These are phyloP conservation scores for Horisme vitalbata DNA, from an alignment of 2,888 invertebrate genomes.

Conservation along the genomic window DNA sequence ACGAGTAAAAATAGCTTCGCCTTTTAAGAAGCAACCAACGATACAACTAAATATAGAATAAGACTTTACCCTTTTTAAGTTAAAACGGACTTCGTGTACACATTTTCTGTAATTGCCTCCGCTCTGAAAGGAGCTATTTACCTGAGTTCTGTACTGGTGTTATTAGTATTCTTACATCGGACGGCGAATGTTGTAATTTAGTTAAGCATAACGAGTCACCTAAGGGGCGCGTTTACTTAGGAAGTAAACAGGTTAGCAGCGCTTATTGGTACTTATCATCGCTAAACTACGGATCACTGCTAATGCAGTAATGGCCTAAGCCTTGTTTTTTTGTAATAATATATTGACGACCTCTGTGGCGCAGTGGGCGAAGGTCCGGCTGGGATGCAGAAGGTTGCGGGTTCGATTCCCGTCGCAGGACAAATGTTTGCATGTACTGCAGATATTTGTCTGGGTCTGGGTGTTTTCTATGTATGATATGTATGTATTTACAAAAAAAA, in stretches of 20 bases:
- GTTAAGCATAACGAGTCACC: conserved; percentile 59
- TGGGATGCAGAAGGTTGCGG: too few relatives aligned
- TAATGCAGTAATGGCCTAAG: too few relatives aligned
- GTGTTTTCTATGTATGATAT: too few relatives aligned
- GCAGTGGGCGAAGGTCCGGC: too few relatives aligned
- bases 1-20: too few relatives aligned
- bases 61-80: conserved; percentile 17
- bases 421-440: too few relatives aligned
- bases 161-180: conserved; percentile 52
- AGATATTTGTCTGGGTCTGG: too few relatives aligned
- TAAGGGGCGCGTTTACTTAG: conserved; percentile 47
- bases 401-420: too few relatives aligned
- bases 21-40: conserved; percentile 16
- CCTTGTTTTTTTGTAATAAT: too few relatives aligned
- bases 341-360: too few relatives aligned
- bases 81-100: conserved; percentile 19
- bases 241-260: background rate
- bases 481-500: too few relatives aligned
- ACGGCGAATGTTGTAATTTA: conserved; percentile 69
- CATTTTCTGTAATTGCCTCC: conserved; percentile 36
- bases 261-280: background rate
- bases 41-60: conserved; percentile 11
- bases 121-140: conserved; percentile 38
- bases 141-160: conserved; percentile 39
- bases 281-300: background rate